A percentile compares a stretch with the other conserved stretches of the same genome.
phyloP scores from a whole-genome alignment of 2,113 vertebrate species.

The Gracilinanus agilis region DNA sequence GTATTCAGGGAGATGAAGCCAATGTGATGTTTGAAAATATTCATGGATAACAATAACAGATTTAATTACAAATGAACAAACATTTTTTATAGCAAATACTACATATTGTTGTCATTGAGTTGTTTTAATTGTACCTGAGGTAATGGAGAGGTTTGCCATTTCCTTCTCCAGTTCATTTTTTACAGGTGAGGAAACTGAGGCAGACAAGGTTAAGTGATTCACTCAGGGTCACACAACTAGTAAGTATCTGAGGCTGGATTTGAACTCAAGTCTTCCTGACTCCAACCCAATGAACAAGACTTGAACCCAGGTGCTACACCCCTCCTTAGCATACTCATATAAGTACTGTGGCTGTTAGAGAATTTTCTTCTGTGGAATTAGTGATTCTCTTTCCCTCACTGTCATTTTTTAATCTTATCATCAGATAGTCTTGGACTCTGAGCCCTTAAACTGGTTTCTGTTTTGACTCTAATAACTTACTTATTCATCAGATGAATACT shows the following conservation, averaged over 20 bases:
- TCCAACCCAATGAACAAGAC: background rate
- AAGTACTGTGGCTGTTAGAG: constrained; percentile 7
- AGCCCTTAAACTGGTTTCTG: constrained; percentile 69
- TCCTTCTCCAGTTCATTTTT: too few relatives aligned
- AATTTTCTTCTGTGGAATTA: constrained; percentile 9
- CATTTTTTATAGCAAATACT: background rate
- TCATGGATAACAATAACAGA: background rate
- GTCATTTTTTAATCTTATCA: background rate
- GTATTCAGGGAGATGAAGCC: background rate
- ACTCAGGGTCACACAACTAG: too few relatives aligned
- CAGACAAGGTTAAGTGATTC: too few relatives aligned
- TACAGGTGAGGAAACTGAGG: too few relatives aligned
- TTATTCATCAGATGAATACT: constrained; percentile 83
- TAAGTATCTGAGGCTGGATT: too few relatives aligned
- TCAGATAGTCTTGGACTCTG: constrained; percentile 3
- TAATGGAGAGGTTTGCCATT: too few relatives aligned
- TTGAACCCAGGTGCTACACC: background rate
- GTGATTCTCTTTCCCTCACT: background rate
- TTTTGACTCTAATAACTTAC: constrained; percentile 78
- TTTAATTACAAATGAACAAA: background rate
- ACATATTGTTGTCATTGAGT: background rate
- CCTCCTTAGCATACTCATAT: background rate
- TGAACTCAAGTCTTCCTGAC: too few relatives aligned
- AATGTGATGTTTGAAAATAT: background rate
- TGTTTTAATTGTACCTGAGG: too few relatives aligned